Conservation (phyloP, 2,888 invertebrate genomes). For the Orgyia antiqua region DNA sequence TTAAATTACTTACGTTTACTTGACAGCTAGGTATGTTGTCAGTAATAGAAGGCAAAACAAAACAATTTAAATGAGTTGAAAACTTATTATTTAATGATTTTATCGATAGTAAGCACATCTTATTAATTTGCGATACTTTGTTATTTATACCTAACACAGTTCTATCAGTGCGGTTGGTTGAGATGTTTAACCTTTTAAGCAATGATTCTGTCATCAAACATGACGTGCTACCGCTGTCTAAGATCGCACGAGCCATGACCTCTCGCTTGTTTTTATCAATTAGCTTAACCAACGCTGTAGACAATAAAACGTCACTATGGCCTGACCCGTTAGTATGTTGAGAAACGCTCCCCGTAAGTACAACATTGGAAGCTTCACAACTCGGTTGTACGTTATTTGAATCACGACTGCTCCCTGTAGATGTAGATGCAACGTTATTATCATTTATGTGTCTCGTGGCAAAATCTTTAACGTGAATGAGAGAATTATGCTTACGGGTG, state of each 20-base stretch:
- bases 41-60: conserved; percentile 17
- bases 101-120: conserved; percentile 9
- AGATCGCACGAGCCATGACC: no score
- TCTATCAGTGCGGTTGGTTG: no score
- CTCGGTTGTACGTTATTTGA: no score
- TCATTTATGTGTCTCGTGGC: no score
- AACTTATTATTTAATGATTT: conserved; percentile 10
- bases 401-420: not conserved
- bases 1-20: conserved; percentile 2
- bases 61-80: conserved; percentile 9
- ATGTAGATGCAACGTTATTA: not conserved
- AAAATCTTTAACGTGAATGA: not conserved
- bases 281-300: not conserved
- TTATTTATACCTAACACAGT: conserved; percentile 23
- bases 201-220: no score
- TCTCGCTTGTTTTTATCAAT: not conserved
- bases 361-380: no score
- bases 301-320: no score
- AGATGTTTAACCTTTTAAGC: no score
- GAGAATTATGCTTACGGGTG: not conserved
- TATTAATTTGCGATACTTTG: conserved; percentile 3
- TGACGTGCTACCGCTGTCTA: no score
- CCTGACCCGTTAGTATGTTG: no score
- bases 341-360: no score
- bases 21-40: conserved; percentile 9